Conservation (phyloP, 2,888 invertebrate species). For the Hofmannophila pseudospretella region DNA sequence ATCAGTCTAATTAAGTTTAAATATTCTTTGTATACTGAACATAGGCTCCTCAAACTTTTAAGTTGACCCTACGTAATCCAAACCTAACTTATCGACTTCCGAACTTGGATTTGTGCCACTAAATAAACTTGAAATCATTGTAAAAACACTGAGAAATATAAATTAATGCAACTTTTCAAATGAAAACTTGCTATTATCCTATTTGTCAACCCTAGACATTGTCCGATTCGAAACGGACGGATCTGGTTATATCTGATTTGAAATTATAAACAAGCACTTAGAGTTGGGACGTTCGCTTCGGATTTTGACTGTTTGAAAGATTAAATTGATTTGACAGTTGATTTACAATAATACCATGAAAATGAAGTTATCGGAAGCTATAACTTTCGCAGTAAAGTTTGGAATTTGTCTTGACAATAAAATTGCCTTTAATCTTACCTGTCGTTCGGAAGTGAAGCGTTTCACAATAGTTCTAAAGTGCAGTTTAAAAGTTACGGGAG, state of each 20-base stretch:
- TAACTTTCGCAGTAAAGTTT: not conserved
- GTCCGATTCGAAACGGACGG: conserved; percentile 26
- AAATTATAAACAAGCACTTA: conserved; percentile 52
- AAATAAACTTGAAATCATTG: too few relatives aligned
- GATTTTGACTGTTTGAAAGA: conserved; percentile 21
- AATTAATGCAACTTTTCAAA: too few relatives aligned
- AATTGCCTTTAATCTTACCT: too few relatives aligned
- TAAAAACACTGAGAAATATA: too few relatives aligned
- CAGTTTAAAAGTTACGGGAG: too few relatives aligned
- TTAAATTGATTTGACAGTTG: conserved; percentile 17
- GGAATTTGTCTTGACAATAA: not conserved
- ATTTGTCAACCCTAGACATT: conserved; percentile 4
- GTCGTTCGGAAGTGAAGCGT: not conserved
- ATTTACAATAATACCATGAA: conserved; percentile 16
- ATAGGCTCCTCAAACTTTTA: too few relatives aligned
- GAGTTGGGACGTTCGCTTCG: conserved; percentile 17
- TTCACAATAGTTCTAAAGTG: not conserved
- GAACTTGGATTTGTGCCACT: too few relatives aligned
- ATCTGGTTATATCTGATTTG: conserved; percentile 57
- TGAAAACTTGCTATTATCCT: too few relatives aligned
- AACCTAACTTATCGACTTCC: too few relatives aligned
- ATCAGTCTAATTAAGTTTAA: not conserved
- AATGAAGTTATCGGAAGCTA: conserved; percentile 7
- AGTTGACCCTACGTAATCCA: too few relatives aligned
- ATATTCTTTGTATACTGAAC: not conserved